Evolutionary conservation across 2,113 vertebrate species (phyloP).

Genomic region (Platysternon megacephalum): DNA sequence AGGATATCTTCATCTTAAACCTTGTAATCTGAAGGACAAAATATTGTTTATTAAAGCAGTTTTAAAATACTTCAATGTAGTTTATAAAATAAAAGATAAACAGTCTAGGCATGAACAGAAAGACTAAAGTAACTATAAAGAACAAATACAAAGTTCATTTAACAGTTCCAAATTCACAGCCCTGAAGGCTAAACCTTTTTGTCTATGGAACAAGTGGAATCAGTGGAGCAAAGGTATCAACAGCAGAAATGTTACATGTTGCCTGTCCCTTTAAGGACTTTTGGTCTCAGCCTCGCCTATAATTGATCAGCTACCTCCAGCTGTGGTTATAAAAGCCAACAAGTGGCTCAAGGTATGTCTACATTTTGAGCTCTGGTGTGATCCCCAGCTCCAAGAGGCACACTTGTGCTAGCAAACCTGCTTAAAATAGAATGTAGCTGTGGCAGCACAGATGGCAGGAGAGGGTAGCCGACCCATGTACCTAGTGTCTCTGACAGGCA

Average conservation of each 20-base stretch:
- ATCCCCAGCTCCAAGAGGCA: background rate
- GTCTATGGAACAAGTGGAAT: background rate
- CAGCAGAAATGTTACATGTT: background rate
- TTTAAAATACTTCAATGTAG: conserved; percentile 51
- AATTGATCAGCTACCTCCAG: background rate
- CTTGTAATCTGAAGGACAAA: conserved; percentile 43
- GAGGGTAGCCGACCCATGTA: background rate
- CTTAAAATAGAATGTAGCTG: background rate
- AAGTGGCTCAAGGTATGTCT: background rate
- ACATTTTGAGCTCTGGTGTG: background rate
- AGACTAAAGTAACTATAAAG: background rate
- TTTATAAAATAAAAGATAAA: conserved; percentile 18
- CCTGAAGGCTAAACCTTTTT: background rate
- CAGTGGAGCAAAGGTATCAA: background rate
- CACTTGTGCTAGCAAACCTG: background rate
- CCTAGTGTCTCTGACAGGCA: too few species aligned
- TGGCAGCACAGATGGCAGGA: background rate
- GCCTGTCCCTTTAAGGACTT: background rate
- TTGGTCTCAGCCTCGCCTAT: background rate
- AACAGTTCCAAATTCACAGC: background rate
- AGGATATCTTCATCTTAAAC: conserved; percentile 16
- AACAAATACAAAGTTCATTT: background rate
- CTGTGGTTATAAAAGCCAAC: background rate
- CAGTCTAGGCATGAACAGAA: background rate
- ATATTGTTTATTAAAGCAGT: conserved; percentile 24